These are phyloP conservation scores for Aramus guarauna DNA, from an alignment of 2,113 vertebrate genomes.

Conservation along the genomic window DNA sequence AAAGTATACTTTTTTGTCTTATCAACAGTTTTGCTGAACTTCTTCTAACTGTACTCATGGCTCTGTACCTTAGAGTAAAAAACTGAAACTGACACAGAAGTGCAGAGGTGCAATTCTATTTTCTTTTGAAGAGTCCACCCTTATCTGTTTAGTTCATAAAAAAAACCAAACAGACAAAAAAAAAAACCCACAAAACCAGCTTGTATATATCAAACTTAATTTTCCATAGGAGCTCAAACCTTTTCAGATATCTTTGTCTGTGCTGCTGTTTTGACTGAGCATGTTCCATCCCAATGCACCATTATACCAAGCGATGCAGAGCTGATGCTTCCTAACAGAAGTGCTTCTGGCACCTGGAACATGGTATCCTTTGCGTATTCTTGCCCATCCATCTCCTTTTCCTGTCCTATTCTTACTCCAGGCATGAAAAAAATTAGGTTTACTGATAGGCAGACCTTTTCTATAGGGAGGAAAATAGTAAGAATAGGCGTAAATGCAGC, in stretches of 20 bases:
- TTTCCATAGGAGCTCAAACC: not conserved
- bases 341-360: not conserved
- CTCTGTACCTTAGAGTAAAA: not conserved
- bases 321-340: not conserved
- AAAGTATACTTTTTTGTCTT: not conserved
- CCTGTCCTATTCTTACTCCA: not conserved
- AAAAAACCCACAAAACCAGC: rapidly evolving
- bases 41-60: not conserved
- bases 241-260: not conserved
- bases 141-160: not conserved
- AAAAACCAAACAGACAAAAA: not conserved
- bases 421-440: not conserved
- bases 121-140: not conserved
- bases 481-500: not conserved
- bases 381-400: not conserved
- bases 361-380: not conserved
- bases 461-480: not conserved
- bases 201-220: not conserved
- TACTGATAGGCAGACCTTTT: not conserved
- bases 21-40: not conserved
- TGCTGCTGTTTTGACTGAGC: not conserved
- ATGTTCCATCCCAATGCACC: not conserved
- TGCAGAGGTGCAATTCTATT: rapidly evolving
- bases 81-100: not conserved
- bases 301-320: not conserved